A percentile compares a stretch with the other conserved stretches of the same genome.
Evolutionary conservation across 2,888 invertebrate genomes (phyloP).

Genomic region (Germaria angustata): DNA sequence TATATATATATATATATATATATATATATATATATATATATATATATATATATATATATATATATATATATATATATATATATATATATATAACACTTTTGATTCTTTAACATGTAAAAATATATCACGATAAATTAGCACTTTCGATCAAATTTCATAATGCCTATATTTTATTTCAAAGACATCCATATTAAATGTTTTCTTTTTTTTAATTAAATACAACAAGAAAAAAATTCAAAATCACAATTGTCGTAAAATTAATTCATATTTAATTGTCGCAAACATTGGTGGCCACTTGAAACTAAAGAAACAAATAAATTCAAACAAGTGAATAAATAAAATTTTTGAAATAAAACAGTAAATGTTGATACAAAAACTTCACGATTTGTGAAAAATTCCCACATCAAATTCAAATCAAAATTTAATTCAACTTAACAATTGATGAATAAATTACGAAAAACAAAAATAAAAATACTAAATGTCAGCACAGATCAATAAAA

Average conservation of each 20-base stretch:
- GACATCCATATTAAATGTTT: no score
- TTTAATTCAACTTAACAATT: conserved; percentile 48
- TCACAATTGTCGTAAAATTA: conserved; percentile 70
- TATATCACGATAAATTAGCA: not conserved
- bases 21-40: no score
- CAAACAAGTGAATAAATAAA: conserved; percentile 50
- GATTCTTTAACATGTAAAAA: not conserved
- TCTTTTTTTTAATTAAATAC: not conserved
- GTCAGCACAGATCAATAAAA: conserved; percentile 61
- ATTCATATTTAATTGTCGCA: conserved; percentile 77
- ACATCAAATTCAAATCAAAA: conserved; percentile 72
- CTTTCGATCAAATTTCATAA: conserved; percentile 56
- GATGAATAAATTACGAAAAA: conserved; percentile 33
- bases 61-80: no score
- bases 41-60: no score
- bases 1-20: no score
- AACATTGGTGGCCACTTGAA: conserved; percentile 74
- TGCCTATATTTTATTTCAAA: conserved; percentile 2
- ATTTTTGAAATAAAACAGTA: conserved; percentile 67
- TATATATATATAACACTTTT: no score
- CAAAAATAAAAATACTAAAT: conserved; percentile 43
- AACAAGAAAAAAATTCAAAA: conserved; percentile 23
- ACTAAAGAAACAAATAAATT: not conserved
- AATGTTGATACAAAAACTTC: conserved; percentile 62
- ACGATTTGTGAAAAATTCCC: conserved; percentile 66